phyloP scores from a whole-genome alignment of 2,113 vertebrate genomes.

The Calidris pugnax region DNA sequence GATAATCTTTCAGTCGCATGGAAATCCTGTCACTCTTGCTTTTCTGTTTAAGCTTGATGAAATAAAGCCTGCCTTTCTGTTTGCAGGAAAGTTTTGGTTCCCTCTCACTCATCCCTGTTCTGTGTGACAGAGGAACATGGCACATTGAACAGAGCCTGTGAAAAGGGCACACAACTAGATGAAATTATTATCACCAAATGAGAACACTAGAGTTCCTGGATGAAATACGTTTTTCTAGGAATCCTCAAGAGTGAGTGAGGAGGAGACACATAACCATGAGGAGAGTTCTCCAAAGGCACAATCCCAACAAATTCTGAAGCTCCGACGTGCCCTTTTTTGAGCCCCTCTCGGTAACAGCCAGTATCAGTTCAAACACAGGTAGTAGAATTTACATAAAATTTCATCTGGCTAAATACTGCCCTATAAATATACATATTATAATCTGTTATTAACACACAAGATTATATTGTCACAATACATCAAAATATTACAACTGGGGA shows the following conservation, averaged over 20 bases:
- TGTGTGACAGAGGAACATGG: neutral
- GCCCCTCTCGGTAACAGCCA: neutral
- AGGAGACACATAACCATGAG: neutral
- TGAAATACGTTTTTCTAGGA: neutral
- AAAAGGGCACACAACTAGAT: neutral
- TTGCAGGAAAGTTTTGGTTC: constrained; percentile 5
- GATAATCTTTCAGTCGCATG: constrained; percentile 51
- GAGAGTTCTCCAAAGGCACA: neutral
- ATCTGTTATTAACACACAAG: neutral
- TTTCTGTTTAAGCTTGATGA: constrained; percentile 54
- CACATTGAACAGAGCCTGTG: neutral
- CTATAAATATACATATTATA: neutral
- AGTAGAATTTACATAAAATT: constrained; percentile 13
- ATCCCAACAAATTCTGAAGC: neutral
- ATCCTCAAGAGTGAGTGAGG: neutral
- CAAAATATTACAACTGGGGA: neutral
- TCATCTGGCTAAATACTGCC: neutral
- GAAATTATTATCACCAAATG: neutral
- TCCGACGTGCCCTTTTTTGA: neutral
- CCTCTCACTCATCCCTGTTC: neutral
- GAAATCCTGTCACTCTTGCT: constrained; percentile 68
- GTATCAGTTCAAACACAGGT: constrained; percentile 12
- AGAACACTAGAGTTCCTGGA: neutral
- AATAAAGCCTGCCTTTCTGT: neutral
- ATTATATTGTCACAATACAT: neutral